Evolutionary conservation across 2,888 invertebrate species (phyloP).

Genomic region (Rhyacophila evoluta): DNA sequence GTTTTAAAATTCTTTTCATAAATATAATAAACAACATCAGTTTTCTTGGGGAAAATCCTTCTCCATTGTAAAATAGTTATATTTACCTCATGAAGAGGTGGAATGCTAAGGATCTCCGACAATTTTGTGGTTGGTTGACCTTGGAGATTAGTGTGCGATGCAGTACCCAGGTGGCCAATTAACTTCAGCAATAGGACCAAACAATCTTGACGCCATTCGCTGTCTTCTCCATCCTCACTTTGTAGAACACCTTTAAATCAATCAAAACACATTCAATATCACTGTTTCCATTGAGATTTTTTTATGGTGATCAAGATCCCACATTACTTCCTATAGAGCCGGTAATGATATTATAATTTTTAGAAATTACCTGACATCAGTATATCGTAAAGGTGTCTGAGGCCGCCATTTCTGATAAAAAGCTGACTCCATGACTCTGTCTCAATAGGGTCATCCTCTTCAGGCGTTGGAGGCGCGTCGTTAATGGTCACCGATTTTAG

Average conservation of each 20-base stretch:
- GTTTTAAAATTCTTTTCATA: too few relatives aligned
- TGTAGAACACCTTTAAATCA: conserved; percentile 74
- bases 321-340: too few relatives aligned
- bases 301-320: too few relatives aligned
- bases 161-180: conserved; percentile 87
- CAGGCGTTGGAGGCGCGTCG: conserved; percentile 54
- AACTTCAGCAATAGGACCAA: conserved; percentile 88
- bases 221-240: conserved; percentile 77
- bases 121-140: conserved; percentile 61
- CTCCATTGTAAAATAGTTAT: too few relatives aligned
- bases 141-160: conserved; percentile 66
- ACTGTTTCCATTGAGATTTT: too few relatives aligned
- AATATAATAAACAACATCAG: too few relatives aligned
- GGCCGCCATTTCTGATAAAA: conserved; percentile 89
- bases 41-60: too few relatives aligned
- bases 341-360: too few relatives aligned
- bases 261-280: neutral
- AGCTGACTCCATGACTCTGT: conserved; percentile 77
- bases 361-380: conserved; percentile 90
- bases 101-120: conserved; percentile 76
- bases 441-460: conserved; percentile 61
- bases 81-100: conserved; percentile 79
- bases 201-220: conserved; percentile 96
- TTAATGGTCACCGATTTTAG: conserved; percentile 40
- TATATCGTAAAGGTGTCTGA: conserved; percentile 90